These are phyloP conservation scores for Acrocephalus kingi DNA, from an alignment of 2,113 vertebrate species.

Conservation along the genomic window DNA sequence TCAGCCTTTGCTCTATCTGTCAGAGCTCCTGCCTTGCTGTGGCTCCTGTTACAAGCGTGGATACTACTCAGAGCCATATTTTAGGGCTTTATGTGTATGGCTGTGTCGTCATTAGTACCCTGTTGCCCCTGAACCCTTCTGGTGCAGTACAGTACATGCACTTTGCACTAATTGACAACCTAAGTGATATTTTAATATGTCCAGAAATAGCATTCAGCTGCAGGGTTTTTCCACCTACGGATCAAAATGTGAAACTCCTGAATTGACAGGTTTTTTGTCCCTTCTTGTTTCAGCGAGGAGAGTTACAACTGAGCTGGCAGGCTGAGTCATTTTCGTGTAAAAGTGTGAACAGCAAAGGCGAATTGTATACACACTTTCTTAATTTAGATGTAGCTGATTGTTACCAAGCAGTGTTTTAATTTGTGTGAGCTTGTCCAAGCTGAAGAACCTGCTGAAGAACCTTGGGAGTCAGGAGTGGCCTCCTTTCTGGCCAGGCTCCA, in stretches of 20 bases:
- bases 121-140: neutral
- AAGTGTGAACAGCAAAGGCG: neutral
- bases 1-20: neutral
- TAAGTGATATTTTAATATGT: neutral
- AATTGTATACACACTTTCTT: neutral
- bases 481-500: neutral
- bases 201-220: neutral
- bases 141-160: neutral
- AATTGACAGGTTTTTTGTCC: neutral
- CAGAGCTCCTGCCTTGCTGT: neutral
- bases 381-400: neutral
- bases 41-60: rapidly evolving
- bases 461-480: neutral
- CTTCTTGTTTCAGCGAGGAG: neutral
- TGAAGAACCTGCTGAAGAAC: neutral
- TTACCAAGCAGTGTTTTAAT: neutral
- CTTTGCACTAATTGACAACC: neutral
- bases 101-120: neutral
- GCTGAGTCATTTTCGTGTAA: neutral
- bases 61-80: neutral
- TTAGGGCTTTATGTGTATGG: neutral
- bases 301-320: rapidly evolving
- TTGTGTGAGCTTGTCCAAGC: neutral
- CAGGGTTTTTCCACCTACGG: neutral
- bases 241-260: neutral